These are phyloP conservation scores for Sorex araneus DNA, from an alignment of 2,113 vertebrate species.

Conservation along the genomic window DNA sequence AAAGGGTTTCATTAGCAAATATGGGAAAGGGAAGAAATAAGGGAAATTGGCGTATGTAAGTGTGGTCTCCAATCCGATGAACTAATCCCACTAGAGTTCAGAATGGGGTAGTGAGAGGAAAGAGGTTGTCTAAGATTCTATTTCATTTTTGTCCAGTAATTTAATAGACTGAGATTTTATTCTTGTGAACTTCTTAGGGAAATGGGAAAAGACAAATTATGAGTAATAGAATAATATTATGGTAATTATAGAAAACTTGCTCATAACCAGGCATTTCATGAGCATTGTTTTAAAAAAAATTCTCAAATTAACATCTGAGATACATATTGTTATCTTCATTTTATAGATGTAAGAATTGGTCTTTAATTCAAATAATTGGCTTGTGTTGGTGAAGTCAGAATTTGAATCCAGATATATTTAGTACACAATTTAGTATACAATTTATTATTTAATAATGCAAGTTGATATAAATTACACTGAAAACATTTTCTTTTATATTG, in stretches of 20 bases:
- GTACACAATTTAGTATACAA: background rate
- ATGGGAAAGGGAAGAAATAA: background rate
- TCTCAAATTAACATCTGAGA: background rate
- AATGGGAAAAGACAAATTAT: conserved; percentile 17
- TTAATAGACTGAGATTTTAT: conserved; percentile 19
- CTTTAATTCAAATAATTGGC: background rate
- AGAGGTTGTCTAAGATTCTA: background rate
- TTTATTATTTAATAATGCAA: background rate
- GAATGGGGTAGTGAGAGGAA: background rate
- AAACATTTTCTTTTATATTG: background rate
- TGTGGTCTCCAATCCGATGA: conserved; percentile 22
- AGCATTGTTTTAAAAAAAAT: background rate
- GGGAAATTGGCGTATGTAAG: background rate
- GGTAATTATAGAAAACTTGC: background rate
- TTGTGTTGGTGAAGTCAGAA: background rate
- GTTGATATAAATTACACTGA: background rate
- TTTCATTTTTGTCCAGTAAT: background rate
- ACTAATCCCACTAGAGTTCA: background rate
- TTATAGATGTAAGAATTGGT: background rate
- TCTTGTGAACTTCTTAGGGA: conserved; percentile 24
- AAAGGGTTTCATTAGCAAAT: background rate
- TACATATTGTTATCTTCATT: background rate
- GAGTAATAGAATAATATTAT: background rate
- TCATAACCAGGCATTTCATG: background rate
- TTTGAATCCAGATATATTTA: conserved; percentile 35